These are phyloP conservation scores for Poeciliopsis turrubarensis DNA, from an alignment of 2,113 vertebrate species.

Conservation along the genomic window DNA sequence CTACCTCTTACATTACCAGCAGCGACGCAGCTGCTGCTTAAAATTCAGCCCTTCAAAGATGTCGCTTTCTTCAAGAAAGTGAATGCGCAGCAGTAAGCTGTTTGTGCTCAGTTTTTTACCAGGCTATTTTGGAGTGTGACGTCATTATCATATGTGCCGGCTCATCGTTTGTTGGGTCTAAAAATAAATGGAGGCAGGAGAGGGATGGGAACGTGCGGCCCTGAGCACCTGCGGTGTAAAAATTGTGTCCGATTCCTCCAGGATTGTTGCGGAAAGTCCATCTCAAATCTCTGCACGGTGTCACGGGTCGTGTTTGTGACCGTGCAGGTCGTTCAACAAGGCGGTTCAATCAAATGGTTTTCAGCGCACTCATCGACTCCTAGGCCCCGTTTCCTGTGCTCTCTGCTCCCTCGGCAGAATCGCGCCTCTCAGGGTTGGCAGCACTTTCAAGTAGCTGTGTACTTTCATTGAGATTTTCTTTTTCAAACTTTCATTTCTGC, in stretches of 20 bases:
- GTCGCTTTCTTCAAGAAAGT: neutral
- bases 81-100: conserved; percentile 18
- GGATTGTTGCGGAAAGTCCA: neutral
- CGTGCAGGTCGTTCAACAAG: too few species aligned
- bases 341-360: too few species aligned
- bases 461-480: too few species aligned
- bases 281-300: too few species aligned
- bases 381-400: too few species aligned
- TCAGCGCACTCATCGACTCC: too few species aligned
- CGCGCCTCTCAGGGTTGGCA: too few species aligned
- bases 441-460: too few species aligned
- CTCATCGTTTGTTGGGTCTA: conserved; percentile 48
- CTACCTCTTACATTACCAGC: conserved; percentile 6
- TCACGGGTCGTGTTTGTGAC: too few species aligned
- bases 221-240: conserved; percentile 5
- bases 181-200: conserved; percentile 44
- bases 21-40: neutral
- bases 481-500: too few species aligned
- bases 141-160: conserved; percentile 60
- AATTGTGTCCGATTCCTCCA: neutral
- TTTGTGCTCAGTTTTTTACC: conserved; percentile 20
- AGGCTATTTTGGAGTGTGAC: conserved; percentile 46
- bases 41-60: conserved; percentile 16
- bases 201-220: neutral
- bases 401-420: too few species aligned